Evolutionary conservation across 1,140 invertebrate genomes (phyloP).

Genomic region (Rhagoletis zephyria): DNA sequence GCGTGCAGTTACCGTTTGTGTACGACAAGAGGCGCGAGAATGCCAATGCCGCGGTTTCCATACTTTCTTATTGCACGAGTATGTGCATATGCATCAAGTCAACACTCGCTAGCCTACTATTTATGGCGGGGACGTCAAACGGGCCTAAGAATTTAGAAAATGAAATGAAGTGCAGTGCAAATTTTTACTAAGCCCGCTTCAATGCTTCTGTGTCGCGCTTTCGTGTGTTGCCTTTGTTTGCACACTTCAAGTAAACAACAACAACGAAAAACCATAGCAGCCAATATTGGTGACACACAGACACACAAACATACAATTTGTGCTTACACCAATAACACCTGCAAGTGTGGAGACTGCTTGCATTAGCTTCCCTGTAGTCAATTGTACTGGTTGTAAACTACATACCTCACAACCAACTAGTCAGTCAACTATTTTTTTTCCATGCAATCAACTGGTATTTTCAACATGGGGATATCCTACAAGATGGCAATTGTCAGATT

Average conservation of each 20-base stretch:
- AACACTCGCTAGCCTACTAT: slow-evolving; percentile 1
- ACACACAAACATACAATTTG: background rate
- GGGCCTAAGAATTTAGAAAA: slow-evolving; percentile 51
- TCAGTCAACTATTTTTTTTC: too few relatives aligned
- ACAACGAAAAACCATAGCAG: slow-evolving; percentile 12
- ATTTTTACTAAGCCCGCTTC: background rate
- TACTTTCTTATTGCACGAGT: background rate
- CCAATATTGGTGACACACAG: background rate
- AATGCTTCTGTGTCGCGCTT: slow-evolving; percentile 44
- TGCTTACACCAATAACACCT: background rate
- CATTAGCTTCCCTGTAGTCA: background rate
- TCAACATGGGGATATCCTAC: too few relatives aligned
- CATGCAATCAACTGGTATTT: too few relatives aligned
- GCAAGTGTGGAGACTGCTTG: background rate
- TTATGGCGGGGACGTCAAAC: slow-evolving; percentile 37
- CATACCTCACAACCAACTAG: too few relatives aligned
- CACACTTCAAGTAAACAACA: background rate
- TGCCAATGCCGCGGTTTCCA: background rate
- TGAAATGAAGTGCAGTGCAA: slow-evolving; percentile 45
- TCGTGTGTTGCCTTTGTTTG: slow-evolving; percentile 24
- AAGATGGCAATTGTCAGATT: too few relatives aligned
- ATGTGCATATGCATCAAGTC: background rate
- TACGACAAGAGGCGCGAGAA: background rate
- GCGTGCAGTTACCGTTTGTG: slow-evolving; percentile 3
- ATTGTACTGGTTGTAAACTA: too few relatives aligned